Evolutionary conservation across 2,797 vertebrate species (phyloP).

Genomic region (Sebastiscus albofasciatus): DNA sequence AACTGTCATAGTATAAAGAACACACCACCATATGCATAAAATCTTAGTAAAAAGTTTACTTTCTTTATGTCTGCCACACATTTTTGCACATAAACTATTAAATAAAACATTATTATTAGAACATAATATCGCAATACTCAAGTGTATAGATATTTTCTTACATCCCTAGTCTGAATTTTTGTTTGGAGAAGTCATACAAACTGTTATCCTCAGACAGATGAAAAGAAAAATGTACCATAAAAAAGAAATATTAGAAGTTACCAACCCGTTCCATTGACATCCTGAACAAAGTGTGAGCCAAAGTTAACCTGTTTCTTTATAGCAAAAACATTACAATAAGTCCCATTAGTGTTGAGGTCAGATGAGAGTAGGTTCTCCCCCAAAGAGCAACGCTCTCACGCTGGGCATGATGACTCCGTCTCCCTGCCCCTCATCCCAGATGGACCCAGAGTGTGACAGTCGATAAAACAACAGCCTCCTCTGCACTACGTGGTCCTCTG

Average conservation of each 20-base stretch:
- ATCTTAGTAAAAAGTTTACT: too few species aligned
- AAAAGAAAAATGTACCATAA: neutral
- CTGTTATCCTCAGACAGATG: neutral
- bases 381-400: conserved; percentile 6
- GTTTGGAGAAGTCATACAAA: neutral
- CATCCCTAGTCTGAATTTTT: too few species aligned
- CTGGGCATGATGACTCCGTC: conserved; percentile 11
- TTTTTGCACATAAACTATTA: too few species aligned
- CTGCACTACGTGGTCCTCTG: conserved; percentile 33
- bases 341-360: conserved; percentile 21
- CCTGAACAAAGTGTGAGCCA: conserved; percentile 6
- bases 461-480: conserved; percentile 35
- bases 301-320: conserved; percentile 28
- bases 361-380: conserved; percentile 16
- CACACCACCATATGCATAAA: too few species aligned
- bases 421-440: conserved; percentile 17
- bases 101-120: too few species aligned
- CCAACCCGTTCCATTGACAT: conserved; percentile 75
- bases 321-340: conserved; percentile 3
- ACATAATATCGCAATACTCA: too few species aligned
- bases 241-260: conserved; percentile 35
- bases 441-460: conserved; percentile 2
- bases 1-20: too few species aligned
- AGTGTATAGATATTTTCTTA: too few species aligned
- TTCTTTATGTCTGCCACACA: too few species aligned